Conservation (phyloP, 2,797 vertebrate species). For the Labeo calbasu region DNA sequence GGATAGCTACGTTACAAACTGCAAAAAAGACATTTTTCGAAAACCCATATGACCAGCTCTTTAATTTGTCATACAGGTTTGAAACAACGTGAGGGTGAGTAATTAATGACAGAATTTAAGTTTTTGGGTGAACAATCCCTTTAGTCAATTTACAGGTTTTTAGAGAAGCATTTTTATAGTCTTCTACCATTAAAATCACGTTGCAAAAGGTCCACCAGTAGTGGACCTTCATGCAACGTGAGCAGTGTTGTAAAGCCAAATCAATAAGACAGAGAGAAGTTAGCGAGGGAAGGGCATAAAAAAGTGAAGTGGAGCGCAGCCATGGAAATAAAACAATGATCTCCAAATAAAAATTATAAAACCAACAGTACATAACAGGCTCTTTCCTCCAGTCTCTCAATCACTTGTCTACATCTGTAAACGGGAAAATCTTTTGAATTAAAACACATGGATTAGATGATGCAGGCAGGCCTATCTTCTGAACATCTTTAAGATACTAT, state of each 20-base stretch:
- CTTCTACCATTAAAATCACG: background rate
- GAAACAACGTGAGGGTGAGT: too few species aligned
- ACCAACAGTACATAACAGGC: background rate
- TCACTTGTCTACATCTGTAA: background rate
- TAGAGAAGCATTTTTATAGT: background rate
- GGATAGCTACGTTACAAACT: too few species aligned
- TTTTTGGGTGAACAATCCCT: too few species aligned
- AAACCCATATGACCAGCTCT: too few species aligned
- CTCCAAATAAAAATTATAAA: background rate
- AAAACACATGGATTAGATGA: constrained; percentile 3
- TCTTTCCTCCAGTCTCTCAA: background rate
- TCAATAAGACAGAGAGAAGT: background rate
- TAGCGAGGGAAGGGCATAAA: background rate
- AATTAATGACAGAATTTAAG: too few species aligned
- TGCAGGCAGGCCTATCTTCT: background rate
- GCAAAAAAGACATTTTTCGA: too few species aligned
- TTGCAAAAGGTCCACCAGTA: background rate
- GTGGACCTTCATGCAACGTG: background rate
- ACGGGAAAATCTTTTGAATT: background rate
- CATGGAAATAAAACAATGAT: background rate
- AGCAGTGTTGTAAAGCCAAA: background rate
- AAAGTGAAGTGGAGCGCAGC: background rate
- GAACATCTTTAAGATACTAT: background rate
- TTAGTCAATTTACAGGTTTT: background rate
- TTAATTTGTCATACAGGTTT: too few species aligned